A percentile compares a stretch with the other conserved stretches of the same genome.
Evolutionary conservation across 1,140 invertebrate genomes (phyloP).

Genomic region (Physella acuta): DNA sequence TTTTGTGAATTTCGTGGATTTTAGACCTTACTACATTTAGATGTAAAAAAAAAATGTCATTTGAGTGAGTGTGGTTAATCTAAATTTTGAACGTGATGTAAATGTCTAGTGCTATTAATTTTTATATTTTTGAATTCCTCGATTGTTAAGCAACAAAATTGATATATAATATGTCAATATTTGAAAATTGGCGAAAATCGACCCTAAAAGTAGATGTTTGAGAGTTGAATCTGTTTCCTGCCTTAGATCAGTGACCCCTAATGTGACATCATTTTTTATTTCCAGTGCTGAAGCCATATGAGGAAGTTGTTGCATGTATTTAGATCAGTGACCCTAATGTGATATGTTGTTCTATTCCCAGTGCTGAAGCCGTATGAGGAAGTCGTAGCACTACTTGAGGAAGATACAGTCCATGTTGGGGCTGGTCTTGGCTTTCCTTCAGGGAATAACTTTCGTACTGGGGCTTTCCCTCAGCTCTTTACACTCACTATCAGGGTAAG

Average conservation of each 20-base stretch:
- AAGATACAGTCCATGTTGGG: constrained; percentile 69
- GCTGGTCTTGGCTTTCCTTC: constrained; percentile 67
- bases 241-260: neutral
- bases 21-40: too few relatives aligned
- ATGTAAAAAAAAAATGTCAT: too few relatives aligned
- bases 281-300: neutral
- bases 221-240: too few relatives aligned
- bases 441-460: constrained; percentile 66
- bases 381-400: constrained; percentile 74
- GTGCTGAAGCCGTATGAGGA: constrained; percentile 64
- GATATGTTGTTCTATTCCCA: constrained; percentile 32
- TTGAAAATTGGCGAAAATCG: too few relatives aligned
- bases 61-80: too few relatives aligned
- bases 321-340: neutral
- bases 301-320: neutral
- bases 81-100: too few relatives aligned
- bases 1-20: too few relatives aligned
- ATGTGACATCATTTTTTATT: neutral
- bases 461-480: constrained; percentile 67
- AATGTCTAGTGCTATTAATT: too few relatives aligned
- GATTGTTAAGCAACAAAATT: too few relatives aligned
- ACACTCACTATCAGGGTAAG: constrained; percentile 63
- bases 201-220: too few relatives aligned
- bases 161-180: too few relatives aligned
- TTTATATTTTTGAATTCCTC: too few relatives aligned